phyloP scores from a whole-genome alignment of 2,888 invertebrate species.

The Hipparchia semele region DNA sequence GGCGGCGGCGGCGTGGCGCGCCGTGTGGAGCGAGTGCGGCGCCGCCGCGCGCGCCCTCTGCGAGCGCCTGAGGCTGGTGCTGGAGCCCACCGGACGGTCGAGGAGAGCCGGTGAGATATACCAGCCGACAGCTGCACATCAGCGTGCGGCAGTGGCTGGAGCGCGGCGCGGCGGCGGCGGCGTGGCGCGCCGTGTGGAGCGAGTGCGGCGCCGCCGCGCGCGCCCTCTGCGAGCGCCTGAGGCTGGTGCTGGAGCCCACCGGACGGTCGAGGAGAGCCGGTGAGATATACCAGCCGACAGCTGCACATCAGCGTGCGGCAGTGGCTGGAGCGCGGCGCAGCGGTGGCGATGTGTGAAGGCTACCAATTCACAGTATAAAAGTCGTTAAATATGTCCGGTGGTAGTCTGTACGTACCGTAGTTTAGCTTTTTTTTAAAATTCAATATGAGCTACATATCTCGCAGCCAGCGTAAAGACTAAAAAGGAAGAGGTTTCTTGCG shows the following conservation, averaged over 20 bases:
- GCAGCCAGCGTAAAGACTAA: too few relatives aligned
- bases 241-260: conserved; percentile 97
- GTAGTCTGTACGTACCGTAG: too few relatives aligned
- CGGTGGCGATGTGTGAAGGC: too few relatives aligned
- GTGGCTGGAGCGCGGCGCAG: conserved; percentile 52
- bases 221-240: conserved; percentile 93
- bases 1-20: conserved; percentile 84
- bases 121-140: conserved; percentile 46
- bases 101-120: conserved; percentile 84
- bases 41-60: conserved; percentile 84
- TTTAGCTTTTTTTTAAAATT: too few relatives aligned
- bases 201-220: conserved; percentile 73
- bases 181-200: conserved; percentile 85
- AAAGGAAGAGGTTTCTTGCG: too few relatives aligned
- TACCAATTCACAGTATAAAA: too few relatives aligned
- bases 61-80: conserved; percentile 95
- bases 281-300: conserved; percentile 40
- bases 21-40: conserved; percentile 82
- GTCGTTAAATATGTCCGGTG: too few relatives aligned
- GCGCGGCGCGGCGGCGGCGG: conserved; percentile 66
- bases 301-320: conserved; percentile 58
- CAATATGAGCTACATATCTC: too few relatives aligned
- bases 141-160: conserved; percentile 58
- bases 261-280: conserved; percentile 92
- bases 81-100: conserved; percentile 97